A percentile compares a stretch with the other conserved stretches of the same genome.
Evolutionary conservation across 2,888 invertebrate genomes (phyloP).

Genomic region (Lasioglossum lativentre): DNA sequence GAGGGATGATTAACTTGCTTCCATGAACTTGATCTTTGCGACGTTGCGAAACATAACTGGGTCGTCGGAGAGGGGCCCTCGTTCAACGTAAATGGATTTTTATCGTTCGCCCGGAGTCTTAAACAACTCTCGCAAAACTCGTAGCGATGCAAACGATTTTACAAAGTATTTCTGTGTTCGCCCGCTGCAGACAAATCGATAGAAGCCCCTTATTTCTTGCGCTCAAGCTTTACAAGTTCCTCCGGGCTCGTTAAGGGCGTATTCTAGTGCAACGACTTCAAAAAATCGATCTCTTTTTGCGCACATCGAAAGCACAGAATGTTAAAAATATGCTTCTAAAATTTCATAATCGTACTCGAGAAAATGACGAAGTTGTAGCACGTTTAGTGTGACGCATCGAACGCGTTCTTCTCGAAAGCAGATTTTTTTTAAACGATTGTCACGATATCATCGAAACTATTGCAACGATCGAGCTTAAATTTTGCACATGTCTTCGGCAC

Average conservation of each 20-base stretch:
- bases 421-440: no score
- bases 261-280: neutral
- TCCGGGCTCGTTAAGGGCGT: neutral
- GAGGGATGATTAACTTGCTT: constrained; percentile 32
- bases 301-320: neutral
- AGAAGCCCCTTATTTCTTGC: no score
- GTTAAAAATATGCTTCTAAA: neutral
- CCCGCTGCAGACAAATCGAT: neutral
- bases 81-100: neutral
- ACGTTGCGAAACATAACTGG: neutral
- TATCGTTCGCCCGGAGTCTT: neutral
- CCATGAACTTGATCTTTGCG: constrained; percentile 18
- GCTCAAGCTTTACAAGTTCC: neutral
- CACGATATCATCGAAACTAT: neutral
- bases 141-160: neutral
- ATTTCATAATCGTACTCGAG: neutral
- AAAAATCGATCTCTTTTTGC: neutral
- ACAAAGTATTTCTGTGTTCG: constrained; percentile 6
- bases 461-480: neutral
- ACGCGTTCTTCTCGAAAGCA: no score
- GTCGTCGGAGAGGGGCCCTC: constrained; percentile 4
- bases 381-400: neutral
- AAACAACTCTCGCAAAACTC: constrained; percentile 1
- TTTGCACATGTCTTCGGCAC: no score
- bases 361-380: neutral